These are phyloP conservation scores for Psittacus erithacus DNA, from an alignment of 2,113 vertebrate genomes.

Conservation along the genomic window DNA sequence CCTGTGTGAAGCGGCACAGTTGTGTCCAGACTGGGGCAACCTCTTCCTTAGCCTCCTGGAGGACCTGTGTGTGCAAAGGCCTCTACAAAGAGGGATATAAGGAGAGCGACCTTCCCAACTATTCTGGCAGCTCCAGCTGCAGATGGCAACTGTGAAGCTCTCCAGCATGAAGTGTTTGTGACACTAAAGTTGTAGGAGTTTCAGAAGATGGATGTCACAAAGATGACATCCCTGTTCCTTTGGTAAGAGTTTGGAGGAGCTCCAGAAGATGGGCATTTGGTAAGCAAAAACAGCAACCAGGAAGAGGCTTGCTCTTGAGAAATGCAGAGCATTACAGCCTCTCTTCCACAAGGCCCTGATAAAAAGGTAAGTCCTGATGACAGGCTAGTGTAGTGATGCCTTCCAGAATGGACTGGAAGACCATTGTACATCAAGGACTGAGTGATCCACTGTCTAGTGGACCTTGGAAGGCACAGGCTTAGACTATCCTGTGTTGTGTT, in stretches of 20 bases:
- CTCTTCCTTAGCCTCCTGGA: fast-evolving
- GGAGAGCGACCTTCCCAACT: not conserved
- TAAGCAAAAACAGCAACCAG: not conserved
- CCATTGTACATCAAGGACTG: fast-evolving
- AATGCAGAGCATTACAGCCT: not conserved
- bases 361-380: not conserved
- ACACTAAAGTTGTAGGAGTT: not conserved
- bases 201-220: not conserved
- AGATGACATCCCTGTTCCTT: fast-evolving
- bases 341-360: not conserved
- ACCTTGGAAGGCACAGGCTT: not conserved
- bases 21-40: fast-evolving
- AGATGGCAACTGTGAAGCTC: fast-evolving
- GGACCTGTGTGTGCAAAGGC: not conserved
- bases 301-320: fast-evolving
- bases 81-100: not conserved
- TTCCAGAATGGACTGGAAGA: not conserved
- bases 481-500: not conserved
- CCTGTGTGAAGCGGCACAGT: not conserved
- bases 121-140: not conserved
- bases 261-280: not conserved
- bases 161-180: not conserved
- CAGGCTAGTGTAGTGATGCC: not conserved
- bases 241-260: not conserved
- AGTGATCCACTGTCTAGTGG: no score